Conservation (phyloP, 2,888 invertebrate species). For the Hoplodrina blanda region DNA sequence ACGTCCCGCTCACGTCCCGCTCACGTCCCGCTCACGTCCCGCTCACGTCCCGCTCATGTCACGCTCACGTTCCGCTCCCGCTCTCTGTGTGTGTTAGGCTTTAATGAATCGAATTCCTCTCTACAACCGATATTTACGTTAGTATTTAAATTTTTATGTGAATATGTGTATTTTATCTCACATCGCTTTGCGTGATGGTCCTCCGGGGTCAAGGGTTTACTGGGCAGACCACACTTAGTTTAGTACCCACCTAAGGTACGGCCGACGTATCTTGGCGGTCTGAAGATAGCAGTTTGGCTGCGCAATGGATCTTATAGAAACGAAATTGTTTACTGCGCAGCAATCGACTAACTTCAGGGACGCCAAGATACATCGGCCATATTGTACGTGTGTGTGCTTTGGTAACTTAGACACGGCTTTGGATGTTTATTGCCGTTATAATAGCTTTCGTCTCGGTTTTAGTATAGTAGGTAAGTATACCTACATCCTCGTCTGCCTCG, state of each 20-base stretch:
- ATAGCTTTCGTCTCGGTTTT: slow-evolving; percentile 21
- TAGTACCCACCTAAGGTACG: slow-evolving; percentile 41
- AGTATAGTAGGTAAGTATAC: neutral
- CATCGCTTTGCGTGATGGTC: slow-evolving; percentile 16
- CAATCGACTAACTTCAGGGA: too few species aligned
- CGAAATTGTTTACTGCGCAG: too few species aligned
- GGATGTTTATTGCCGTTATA: slow-evolving; percentile 27
- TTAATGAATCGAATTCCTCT: slow-evolving; percentile 23
- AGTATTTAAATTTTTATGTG: slow-evolving; percentile 36
- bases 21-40: too few species aligned
- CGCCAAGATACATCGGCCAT: too few species aligned
- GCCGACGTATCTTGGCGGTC: too few species aligned
- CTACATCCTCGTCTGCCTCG: neutral
- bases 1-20: too few species aligned
- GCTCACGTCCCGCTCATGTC: too few species aligned
- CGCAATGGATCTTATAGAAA: too few species aligned
- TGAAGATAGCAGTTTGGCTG: too few species aligned
- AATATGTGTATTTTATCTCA: slow-evolving; percentile 30
- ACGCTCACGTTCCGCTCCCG: too few species aligned
- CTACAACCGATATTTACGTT: slow-evolving; percentile 10
- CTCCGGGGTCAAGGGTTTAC: slow-evolving; percentile 48
- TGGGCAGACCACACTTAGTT: slow-evolving; percentile 40
- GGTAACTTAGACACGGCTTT: slow-evolving; percentile 18
- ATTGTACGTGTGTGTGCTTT: too few species aligned
- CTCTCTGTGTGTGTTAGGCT: too few species aligned